Base-by-base conservation (phyloP, 2,888 invertebrate species). In the Acanthacorydalis orientalis region DNA sequence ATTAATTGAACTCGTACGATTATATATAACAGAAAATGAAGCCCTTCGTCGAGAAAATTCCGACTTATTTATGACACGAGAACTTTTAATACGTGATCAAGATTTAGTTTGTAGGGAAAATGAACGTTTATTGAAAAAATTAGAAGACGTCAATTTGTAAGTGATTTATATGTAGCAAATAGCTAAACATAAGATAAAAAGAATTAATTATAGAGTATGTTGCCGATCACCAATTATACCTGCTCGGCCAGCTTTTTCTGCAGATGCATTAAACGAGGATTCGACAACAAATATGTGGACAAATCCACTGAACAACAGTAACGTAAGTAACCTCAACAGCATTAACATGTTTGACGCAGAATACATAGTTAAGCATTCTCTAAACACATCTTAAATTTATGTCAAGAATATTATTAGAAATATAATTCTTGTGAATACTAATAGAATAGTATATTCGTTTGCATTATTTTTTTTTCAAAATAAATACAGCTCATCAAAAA, bases 31-130 rank as follows among this genome's bases (percentile, higher is more conserved):
- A 3, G 87, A 88, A 63, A 87, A 85, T 61, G 76, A 82, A 31
- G 80, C 83, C 0, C 64, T 84, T 46, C 73, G 91, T 40, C 75
- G 77, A 15, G 92, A 95, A 67, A 93, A 92, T 65, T 74, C 81
- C 1, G 91, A 93, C 55, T 68, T 93, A 47, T 90, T 81, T 65
- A 74, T 74, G 34, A 77, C 84, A 0, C 69, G 87, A 43, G 90
- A 92, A 60, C 75, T 83, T 53, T 72, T 91, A 51, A 73, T 89
- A 53, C 67, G 90, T 10, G 93, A 95, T 63, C 92, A 92, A 62
- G 92, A 93, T 63, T 64, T 88, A 35, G 80, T 93, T 31, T 89
- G 88, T 58, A 70, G 87, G 48, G 93, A 95, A 65, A 95, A 95
- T 59, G 93, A 95, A 62, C 69, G 87, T 46, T 70, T 95, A 50